A percentile compares a stretch with the other conserved stretches of the same genome.
phyloP scores from a whole-genome alignment of 2,113 vertebrate species.

The Oreocharis arfaki region DNA sequence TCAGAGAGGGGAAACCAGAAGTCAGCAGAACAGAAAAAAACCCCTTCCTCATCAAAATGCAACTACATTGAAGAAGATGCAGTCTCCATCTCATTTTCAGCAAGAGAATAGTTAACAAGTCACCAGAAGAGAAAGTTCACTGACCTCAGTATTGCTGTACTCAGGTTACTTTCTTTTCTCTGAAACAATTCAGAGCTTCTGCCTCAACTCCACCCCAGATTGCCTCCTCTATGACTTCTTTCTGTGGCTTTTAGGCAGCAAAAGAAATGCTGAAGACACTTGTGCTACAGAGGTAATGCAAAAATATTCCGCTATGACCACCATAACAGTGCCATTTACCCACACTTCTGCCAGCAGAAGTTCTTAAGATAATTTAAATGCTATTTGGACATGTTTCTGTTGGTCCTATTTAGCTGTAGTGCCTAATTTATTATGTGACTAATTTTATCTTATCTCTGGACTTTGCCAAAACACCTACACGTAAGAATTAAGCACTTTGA shows the following conservation, averaged over 20 bases:
- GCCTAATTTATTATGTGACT: neutral
- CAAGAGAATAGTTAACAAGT: neutral
- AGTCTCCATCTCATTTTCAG: neutral
- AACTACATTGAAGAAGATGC: neutral
- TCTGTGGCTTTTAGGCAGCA: neutral
- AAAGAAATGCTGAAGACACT: neutral
- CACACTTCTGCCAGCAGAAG: neutral
- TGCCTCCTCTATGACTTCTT: neutral
- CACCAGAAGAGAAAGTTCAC: neutral
- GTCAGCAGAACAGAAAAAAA: neutral
- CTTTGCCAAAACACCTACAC: conserved; percentile 7
- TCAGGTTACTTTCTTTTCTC: neutral
- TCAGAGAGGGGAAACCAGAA: neutral
- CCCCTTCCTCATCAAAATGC: neutral
- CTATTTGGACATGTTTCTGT: neutral
- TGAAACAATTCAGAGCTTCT: neutral
- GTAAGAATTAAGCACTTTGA: neutral
- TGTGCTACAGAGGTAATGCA: neutral
- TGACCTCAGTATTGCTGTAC: neutral
- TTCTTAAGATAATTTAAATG: neutral
- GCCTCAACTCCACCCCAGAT: neutral
- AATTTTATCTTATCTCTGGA: neutral
- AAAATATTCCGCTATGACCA: neutral
- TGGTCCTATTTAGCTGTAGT: neutral
- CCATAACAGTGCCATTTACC: neutral